Evolutionary conservation across 2,888 invertebrate genomes (phyloP), one percentile per base, ranked within the genome.

Genomic region (Oeneis ivallda): DNA sequence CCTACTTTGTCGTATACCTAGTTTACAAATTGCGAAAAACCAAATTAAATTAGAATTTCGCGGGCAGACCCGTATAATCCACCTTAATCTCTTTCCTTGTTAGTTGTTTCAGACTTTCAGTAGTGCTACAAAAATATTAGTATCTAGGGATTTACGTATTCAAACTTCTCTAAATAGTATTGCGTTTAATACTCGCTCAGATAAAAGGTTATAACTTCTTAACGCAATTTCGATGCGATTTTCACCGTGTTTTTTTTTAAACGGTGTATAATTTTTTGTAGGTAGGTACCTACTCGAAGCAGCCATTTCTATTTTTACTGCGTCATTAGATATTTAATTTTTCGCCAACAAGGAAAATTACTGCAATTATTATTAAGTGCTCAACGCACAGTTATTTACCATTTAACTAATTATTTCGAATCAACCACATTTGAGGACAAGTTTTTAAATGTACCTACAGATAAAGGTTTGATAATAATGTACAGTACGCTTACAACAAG

Each of bases 261-360:
- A 26, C 26, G 2, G 26, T 5, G 26, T 1, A 1, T 0, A 26
- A 26, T 4, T 26, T 26, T 26, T 26, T 26, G 2, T 26, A 5
- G 5, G 3, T 26, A 26, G 0, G 26, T 26, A 26, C n/a, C n/a
- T 26, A 26, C 41, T 11, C 11, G 11, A 10, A 19, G 10, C 6
- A 11, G 17, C 10, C 6, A 49, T 10, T 1, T 15, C 8, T 10
- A 34, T 10, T 53, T 53, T 34, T 13, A 9, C 37, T 53, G 34
- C 53, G 15, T 37, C 37, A 37, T 47, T 47, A 17, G 10, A 34
- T 45, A 45, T 4, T 3, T 34, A 53, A n/a, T 2, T 37, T 53
- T 15, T 34, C 56, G 19, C 41, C 56, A 56, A 56, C 41, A 41
- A 56, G 56, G 56, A 56, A 56, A 56, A 56, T 13, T 2, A 2